Conservation (phyloP, 2,797 vertebrate genomes). For the Acrossocheilus wenchowensis region DNA sequence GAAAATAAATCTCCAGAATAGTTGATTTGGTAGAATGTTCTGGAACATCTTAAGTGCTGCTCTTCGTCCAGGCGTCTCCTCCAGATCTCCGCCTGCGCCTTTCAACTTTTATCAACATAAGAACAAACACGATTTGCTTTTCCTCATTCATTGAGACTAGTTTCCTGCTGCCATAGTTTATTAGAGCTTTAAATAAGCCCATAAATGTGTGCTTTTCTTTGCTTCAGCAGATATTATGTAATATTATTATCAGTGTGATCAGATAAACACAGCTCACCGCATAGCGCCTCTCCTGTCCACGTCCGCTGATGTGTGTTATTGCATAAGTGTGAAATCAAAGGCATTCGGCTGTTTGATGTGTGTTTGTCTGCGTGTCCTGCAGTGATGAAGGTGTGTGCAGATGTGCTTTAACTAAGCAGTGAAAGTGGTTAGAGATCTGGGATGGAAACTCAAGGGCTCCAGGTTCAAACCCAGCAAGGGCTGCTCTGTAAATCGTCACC, state of each 20-base stretch:
- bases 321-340: conserved; percentile 42
- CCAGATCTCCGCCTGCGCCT: neutral
- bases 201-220: conserved; percentile 22
- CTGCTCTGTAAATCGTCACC: too few relatives aligned
- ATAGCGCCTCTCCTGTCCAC: conserved; percentile 20
- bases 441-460: neutral
- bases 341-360: neutral
- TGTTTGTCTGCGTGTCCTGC: neutral
- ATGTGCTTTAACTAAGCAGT: neutral
- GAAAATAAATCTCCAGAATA: neutral
- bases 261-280: conserved; percentile 33
- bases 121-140: neutral
- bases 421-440: neutral
- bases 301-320: conserved; percentile 58
- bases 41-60: neutral
- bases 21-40: neutral
- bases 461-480: neutral
- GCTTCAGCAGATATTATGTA: conserved; percentile 15
- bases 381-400: neutral
- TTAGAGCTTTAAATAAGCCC: neutral
- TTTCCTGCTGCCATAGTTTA: conserved; percentile 7
- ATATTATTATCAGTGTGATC: neutral
- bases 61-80: neutral
- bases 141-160: neutral
- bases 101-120: neutral